Conservation (phyloP, 2,113 vertebrate species). For the Apodemus speciosus region DNA sequence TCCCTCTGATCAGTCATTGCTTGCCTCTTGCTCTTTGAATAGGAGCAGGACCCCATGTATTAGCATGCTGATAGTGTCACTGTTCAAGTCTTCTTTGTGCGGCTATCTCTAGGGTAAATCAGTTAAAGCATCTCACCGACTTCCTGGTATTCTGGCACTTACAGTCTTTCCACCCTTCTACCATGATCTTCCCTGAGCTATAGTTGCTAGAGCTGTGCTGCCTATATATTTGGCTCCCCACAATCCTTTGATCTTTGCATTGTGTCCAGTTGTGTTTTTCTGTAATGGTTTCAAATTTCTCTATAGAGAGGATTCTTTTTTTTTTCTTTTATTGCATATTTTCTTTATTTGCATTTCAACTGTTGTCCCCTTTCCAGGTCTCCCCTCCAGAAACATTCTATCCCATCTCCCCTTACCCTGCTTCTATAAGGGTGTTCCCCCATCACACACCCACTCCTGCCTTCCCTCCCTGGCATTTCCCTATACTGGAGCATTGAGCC, state of each 20-base stretch:
- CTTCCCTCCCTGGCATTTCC: too few species aligned
- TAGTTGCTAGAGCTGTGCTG: neutral
- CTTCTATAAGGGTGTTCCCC: too few species aligned
- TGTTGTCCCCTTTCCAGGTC: too few species aligned
- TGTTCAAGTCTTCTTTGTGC: neutral
- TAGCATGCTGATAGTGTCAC: neutral
- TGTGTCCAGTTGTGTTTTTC: neutral
- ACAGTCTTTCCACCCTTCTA: neutral
- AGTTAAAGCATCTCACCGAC: neutral
- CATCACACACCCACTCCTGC: too few species aligned
- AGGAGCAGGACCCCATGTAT: neutral
- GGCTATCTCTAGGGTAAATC: neutral
- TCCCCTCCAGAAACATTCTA: too few species aligned
- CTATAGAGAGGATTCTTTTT: too few species aligned
- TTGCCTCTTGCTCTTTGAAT: neutral
- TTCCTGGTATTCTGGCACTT: neutral
- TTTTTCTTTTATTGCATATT: neutral
- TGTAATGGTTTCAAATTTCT: neutral
- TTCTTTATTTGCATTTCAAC: neutral
- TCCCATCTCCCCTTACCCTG: too few species aligned
- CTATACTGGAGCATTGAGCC: too few species aligned
- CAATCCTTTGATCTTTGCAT: neutral
- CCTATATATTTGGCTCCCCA: neutral
- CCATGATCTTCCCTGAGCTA: neutral
- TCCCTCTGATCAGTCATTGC: neutral